Evolutionary conservation across 2,888 invertebrate species (phyloP).

Genomic region (Patella pellucida): DNA sequence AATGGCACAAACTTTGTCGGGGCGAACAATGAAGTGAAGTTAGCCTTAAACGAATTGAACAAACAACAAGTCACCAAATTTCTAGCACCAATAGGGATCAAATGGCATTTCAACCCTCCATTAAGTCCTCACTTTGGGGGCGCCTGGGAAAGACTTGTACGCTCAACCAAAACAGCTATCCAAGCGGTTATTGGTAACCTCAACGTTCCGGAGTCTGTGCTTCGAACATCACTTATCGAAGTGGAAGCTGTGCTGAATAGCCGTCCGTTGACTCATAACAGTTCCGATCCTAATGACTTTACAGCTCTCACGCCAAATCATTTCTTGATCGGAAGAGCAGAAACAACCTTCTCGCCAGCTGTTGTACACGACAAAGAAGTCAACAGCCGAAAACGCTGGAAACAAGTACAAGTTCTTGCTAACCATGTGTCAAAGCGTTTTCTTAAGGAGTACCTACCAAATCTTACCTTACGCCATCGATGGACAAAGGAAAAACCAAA

Average conservation of each 20-base stretch:
- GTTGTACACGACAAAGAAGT: conserved; percentile 3
- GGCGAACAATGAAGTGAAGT: conserved; percentile 27
- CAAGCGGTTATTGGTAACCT: conserved; percentile 9
- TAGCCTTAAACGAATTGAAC: conserved; percentile 21
- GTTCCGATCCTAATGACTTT: conserved; percentile 20
- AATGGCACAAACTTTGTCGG: conserved; percentile 42
- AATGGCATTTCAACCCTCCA: conserved; percentile 66
- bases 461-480: not conserved
- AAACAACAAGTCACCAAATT: conserved; percentile 11
- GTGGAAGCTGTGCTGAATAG: conserved; percentile 26
- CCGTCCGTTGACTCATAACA: conserved; percentile 25
- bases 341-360: conserved; percentile 9
- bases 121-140: conserved; percentile 64
- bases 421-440: not conserved
- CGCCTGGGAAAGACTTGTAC: conserved; percentile 65
- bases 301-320: conserved; percentile 25
- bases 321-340: conserved; percentile 19
- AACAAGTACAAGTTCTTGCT: not conserved
- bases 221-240: conserved; percentile 17
- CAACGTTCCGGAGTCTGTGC: conserved; percentile 6
- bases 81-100: conserved; percentile 36
- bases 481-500: not conserved
- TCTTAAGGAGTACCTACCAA: not conserved
- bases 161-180: conserved; percentile 50
- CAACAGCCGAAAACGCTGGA: conserved; percentile 17